Evolutionary conservation across 1,140 invertebrate species (phyloP).

Genomic region (Drosophila pectinifera): DNA sequence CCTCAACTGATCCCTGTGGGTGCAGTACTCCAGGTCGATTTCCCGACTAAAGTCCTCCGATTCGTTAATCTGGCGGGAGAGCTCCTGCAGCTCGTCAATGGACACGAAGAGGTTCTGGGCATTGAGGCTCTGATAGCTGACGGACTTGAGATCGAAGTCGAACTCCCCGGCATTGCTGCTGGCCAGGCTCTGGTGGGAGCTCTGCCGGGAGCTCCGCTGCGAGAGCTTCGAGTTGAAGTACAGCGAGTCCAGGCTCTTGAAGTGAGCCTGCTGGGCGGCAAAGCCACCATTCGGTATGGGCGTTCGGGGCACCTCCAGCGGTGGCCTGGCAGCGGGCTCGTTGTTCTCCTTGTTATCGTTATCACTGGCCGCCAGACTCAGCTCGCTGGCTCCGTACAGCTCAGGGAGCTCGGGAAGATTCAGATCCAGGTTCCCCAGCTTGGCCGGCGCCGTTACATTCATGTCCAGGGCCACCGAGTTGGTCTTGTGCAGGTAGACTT

Average conservation of each 20-base stretch:
- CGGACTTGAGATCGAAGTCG: constrained; percentile 82
- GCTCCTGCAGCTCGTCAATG: constrained; percentile 84
- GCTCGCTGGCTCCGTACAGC: constrained; percentile 64
- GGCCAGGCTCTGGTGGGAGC: constrained; percentile 44
- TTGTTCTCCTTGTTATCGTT: constrained; percentile 62
- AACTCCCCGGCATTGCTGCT: constrained; percentile 61
- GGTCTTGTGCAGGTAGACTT: constrained; percentile 75
- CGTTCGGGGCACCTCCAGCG: not conserved
- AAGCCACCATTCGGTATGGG: constrained; percentile 45
- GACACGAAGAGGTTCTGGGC: constrained; percentile 80
- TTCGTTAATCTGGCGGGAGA: constrained; percentile 81
- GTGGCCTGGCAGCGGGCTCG: not conserved
- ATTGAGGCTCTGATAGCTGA: constrained; percentile 80
- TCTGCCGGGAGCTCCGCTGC: constrained; percentile 15
- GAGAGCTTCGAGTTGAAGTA: constrained; percentile 40
- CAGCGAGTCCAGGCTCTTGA: constrained; percentile 71
- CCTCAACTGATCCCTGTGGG: constrained; percentile 76
- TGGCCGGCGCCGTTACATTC: constrained; percentile 58
- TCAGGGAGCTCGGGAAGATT: constrained; percentile 74
- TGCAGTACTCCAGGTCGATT: constrained; percentile 82
- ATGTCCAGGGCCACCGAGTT: constrained; percentile 70
- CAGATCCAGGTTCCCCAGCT: constrained; percentile 32
- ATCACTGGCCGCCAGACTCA: constrained; percentile 59
- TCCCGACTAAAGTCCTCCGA: constrained; percentile 79
- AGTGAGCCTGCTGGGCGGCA: constrained; percentile 59